Percentiles rank a stretch among this genome's conserved stretches.
Evolutionary conservation across 2,113 vertebrate genomes (phyloP).

Genomic region (Raja brachyura): DNA sequence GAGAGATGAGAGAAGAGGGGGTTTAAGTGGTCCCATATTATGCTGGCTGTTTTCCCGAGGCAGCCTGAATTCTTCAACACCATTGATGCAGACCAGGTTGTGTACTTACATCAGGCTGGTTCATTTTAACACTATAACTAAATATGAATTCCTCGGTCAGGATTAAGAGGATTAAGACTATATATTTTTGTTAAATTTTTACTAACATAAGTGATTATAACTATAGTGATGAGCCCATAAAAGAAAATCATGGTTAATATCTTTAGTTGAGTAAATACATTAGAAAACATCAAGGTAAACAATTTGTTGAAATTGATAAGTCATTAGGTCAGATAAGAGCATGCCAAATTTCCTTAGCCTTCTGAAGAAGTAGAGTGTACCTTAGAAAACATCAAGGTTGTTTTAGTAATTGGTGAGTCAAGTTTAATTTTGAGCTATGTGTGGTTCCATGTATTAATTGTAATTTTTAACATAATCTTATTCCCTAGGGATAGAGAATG

Average conservation of each 20-base stretch:
- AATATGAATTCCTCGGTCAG: not conserved
- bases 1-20: no score
- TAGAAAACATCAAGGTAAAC: not conserved
- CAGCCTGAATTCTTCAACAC: no score
- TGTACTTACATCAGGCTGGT: not conserved
- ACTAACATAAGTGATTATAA: not conserved
- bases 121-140: not conserved
- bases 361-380: no score
- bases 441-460: not conserved
- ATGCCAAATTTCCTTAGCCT: no score
- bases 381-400: not conserved
- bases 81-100: no score
- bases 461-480: conserved; percentile 19
- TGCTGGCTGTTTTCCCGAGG: no score
- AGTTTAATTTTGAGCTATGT: not conserved
- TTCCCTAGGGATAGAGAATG: conserved; percentile 81
- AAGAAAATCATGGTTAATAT: not conserved
- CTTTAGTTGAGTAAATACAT: not conserved
- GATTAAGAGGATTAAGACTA: not conserved
- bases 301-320: no score
- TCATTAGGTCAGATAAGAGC: no score
- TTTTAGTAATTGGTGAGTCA: not conserved
- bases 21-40: no score
- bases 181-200: not conserved
- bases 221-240: not conserved